Percentiles rank a stretch among this genome's conserved stretches.
Evolutionary conservation across 2,113 vertebrate genomes (phyloP).

Genomic region (Maccullochella peelii): DNA sequence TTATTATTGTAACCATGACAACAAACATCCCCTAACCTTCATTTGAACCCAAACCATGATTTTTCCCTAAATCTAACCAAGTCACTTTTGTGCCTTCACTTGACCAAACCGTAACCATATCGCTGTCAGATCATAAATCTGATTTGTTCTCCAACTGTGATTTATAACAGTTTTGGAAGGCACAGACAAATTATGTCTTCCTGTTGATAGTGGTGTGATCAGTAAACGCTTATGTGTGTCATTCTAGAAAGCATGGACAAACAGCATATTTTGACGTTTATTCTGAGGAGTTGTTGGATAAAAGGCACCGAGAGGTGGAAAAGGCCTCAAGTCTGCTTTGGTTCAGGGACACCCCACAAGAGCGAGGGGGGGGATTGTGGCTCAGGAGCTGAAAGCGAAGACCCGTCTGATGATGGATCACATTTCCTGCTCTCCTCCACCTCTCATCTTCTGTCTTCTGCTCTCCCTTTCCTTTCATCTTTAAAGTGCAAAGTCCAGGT

Average conservation of each 20-base stretch:
- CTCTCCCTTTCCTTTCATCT: slow-evolving; percentile 69
- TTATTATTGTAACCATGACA: not conserved
- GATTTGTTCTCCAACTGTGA: slow-evolving; percentile 4
- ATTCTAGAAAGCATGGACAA: not conserved
- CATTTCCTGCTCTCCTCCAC: slow-evolving; percentile 53
- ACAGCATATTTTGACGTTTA: not conserved
- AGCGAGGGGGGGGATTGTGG: not conserved
- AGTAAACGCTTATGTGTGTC: not conserved
- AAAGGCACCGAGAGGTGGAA: slow-evolving; percentile 1
- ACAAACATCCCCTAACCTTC: not conserved
- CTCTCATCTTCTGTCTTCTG: slow-evolving; percentile 62
- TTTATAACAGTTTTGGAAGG: not conserved
- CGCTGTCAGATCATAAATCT: not conserved
- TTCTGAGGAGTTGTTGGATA: not conserved
- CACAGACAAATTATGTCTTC: not conserved
- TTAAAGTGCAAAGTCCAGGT: slow-evolving; percentile 67
- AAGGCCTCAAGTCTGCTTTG: slow-evolving; percentile 31
- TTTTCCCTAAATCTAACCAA: not conserved
- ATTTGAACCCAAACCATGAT: not conserved
- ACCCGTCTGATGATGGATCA: slow-evolving; percentile 68
- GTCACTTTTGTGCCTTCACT: not conserved
- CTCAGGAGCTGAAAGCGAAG: slow-evolving; percentile 39
- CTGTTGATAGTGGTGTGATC: not conserved
- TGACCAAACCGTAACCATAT: not conserved
- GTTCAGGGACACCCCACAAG: slow-evolving; percentile 24